Evolutionary conservation across 2,888 invertebrate genomes (phyloP).

Genomic region (Cetonia aurata): DNA sequence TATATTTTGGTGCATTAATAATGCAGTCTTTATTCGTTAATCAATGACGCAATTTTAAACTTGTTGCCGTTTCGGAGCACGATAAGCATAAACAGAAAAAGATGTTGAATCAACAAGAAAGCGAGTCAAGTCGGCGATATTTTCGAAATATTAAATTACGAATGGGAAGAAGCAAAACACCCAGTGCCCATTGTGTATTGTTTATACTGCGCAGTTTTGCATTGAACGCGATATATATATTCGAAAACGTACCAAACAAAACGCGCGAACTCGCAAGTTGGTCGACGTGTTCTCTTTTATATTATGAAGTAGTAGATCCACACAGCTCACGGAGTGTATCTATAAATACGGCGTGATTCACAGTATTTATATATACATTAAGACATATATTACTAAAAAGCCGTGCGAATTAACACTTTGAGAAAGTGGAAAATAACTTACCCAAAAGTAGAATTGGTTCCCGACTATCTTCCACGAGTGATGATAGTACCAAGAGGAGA

Average conservation of each 20-base stretch:
- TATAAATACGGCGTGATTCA: slow-evolving; percentile 36
- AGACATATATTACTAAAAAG: slow-evolving; percentile 26
- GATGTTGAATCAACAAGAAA: too few relatives aligned
- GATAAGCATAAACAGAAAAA: too few relatives aligned
- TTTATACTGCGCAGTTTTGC: slow-evolving; percentile 43
- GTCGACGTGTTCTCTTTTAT: not conserved
- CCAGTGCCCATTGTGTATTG: slow-evolving; percentile 30
- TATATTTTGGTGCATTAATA: too few relatives aligned
- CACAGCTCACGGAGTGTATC: slow-evolving; percentile 12
- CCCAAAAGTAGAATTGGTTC: slow-evolving; percentile 77
- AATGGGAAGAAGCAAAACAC: slow-evolving; percentile 33
- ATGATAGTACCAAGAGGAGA: slow-evolving; percentile 74
- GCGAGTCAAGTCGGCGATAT: too few relatives aligned
- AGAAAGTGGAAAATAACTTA: slow-evolving; percentile 64
- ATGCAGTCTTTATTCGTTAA: too few relatives aligned
- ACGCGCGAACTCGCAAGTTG: not conserved
- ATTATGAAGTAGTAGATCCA: not conserved
- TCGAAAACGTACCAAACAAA: not conserved
- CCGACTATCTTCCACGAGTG: slow-evolving; percentile 77
- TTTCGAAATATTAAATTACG: slow-evolving; percentile 17
- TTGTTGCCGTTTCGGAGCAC: too few relatives aligned
- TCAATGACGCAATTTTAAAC: too few relatives aligned
- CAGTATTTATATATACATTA: slow-evolving; percentile 34
- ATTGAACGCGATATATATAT: not conserved
- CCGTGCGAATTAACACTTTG: slow-evolving; percentile 3